Evolutionary conservation across 2,797 vertebrate genomes (phyloP), one percentile per base, ranked within the genome.

Genomic region (Spinibarbus caldwelli): DNA sequence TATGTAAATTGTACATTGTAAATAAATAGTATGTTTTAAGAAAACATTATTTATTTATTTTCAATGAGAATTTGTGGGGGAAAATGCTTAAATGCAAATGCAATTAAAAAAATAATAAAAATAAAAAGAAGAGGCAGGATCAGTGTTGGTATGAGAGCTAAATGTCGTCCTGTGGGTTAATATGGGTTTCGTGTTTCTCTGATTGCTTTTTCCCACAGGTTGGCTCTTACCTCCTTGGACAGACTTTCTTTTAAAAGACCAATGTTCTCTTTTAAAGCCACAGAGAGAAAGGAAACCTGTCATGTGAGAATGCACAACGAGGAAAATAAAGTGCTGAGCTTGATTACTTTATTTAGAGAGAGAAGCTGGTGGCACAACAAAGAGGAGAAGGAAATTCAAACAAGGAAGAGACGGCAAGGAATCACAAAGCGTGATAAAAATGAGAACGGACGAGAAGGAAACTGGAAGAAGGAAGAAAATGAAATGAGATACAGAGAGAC

Each of bases 241-340:
- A 62, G 34, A 43, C 36, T 73, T 43, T 76, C 75, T 59, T 23
- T 75, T 49, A 1, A 67, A 87, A 64, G 57, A 62, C 49, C 10
- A 21, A 54, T 36, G 72, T 72, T 70, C 34, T 70, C 64, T 45
- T 49, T 85, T 59, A 80, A 84, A 66, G 41, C 64, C 83, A n/a
- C 31, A 49, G 66, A 79, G 85, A 86, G 78, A 82, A 43, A 45
- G 68, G 21, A 86, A 71, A 77, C 19, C 47, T 78, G 70, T 87
- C 81, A 81, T 81, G 52, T 85, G 67, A 84, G 84, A 87, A 84
- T 77, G 78, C 76, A 84, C 59, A 59, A 38, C 31, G 66, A 78
- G 62, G 71, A 86, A 79, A 85, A 76, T 77, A 89, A 87, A 89
- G 79, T 71, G 62, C 68, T 84, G 43, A 43, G 62, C 73, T 76